These are phyloP conservation scores for Gorilla gorilla DNA, from an alignment of 2,113 vertebrate genomes.

Conservation along the genomic window DNA sequence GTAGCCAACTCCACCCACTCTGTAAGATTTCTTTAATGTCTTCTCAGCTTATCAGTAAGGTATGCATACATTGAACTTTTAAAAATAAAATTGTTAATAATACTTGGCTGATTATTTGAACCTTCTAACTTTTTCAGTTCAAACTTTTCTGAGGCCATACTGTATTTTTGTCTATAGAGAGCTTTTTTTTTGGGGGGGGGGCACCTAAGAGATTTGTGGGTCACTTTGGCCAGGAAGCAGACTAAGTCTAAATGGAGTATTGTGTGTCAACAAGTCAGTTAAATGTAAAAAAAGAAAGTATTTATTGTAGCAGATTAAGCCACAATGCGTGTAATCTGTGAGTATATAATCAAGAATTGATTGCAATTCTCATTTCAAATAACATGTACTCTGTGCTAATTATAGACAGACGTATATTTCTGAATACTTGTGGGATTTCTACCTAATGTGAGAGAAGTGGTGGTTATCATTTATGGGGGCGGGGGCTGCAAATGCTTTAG, in stretches of 20 bases:
- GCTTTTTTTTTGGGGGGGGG: background rate
- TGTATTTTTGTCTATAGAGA: background rate
- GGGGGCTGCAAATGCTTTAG: background rate
- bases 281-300: background rate
- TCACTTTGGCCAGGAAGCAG: background rate
- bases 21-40: background rate
- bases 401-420: background rate
- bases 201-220: background rate
- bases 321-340: background rate
- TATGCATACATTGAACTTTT: background rate
- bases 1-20: background rate
- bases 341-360: conserved; percentile 4
- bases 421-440: conserved; percentile 11
- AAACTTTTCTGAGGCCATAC: background rate
- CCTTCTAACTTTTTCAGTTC: background rate
- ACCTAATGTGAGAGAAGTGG: background rate
- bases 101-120: background rate
- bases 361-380: conserved; percentile 11
- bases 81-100: background rate
- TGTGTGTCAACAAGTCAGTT: background rate
- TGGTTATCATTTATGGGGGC: background rate
- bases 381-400: background rate
- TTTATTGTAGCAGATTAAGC: background rate
- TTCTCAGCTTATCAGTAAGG: background rate
- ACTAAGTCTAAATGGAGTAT: background rate